phyloP scores from a whole-genome alignment of 2,888 invertebrate genomes.

The Leucozona laternaria region DNA sequence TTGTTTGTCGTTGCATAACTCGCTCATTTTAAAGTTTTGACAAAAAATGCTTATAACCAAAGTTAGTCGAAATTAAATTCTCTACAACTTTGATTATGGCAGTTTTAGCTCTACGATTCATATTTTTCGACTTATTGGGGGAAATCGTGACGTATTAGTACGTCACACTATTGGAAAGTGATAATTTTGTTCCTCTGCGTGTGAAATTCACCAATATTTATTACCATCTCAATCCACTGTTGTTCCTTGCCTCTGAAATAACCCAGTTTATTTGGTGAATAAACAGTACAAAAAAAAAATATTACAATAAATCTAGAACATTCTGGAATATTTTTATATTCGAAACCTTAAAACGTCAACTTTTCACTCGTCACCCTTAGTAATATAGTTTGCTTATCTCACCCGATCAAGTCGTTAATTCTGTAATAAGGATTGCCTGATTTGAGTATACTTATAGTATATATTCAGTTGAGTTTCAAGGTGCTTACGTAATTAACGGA shows the following conservation, averaged over 20 bases:
- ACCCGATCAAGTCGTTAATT: background rate
- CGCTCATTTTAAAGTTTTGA: too few relatives aligned
- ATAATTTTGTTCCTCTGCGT: too few relatives aligned
- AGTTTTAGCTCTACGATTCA: too few relatives aligned
- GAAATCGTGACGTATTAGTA: too few relatives aligned
- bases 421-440: conserved; percentile 4
- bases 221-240: too few relatives aligned
- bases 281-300: background rate
- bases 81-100: too few relatives aligned
- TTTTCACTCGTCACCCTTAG: conserved; percentile 9
- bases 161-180: too few relatives aligned
- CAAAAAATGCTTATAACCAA: too few relatives aligned
- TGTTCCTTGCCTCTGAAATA: background rate
- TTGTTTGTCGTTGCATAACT: too few relatives aligned
- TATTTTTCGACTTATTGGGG: too few relatives aligned
- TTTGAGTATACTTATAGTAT: background rate
- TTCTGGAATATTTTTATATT: background rate
- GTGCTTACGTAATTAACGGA: conserved; percentile 21
- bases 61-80: too few relatives aligned
- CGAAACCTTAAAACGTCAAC: conserved; percentile 1
- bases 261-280: background rate
- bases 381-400: background rate
- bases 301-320: background rate
- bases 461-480: background rate
- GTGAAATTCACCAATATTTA: too few relatives aligned